These are phyloP conservation scores for Rhagophthalmus giganteus DNA, from an alignment of 2,888 invertebrate species.

Conservation along the genomic window DNA sequence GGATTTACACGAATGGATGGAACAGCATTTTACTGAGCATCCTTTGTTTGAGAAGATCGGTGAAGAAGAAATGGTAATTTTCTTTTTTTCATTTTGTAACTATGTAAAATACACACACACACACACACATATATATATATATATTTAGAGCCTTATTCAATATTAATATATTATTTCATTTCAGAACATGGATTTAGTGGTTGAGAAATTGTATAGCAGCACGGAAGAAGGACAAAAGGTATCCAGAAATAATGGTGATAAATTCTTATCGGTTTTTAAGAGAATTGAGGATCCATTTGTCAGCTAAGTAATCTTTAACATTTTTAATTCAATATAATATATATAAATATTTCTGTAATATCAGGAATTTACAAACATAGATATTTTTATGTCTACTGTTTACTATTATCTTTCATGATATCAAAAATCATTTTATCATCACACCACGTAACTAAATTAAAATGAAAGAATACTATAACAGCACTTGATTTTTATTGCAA, in stretches of 20 bases:
- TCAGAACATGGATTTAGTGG: conserved; percentile 78
- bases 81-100: background rate
- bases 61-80: conserved; percentile 74
- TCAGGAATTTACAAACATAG: too few species aligned
- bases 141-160: too few species aligned
- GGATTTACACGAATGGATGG: conserved; percentile 98
- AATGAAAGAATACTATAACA: too few species aligned
- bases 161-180: conserved; percentile 19
- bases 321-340: background rate
- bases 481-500: too few species aligned
- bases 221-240: conserved; percentile 99
- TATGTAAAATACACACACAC: too few species aligned
- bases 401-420: too few species aligned
- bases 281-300: conserved; percentile 62
- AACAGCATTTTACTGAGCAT: conserved; percentile 85
- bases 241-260: conserved; percentile 89
- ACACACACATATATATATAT: too few species aligned
- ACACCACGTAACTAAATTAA: too few species aligned
- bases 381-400: too few species aligned
- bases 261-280: conserved; percentile 88
- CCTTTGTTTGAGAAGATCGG: conserved; percentile 80
- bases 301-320: background rate
- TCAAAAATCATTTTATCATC: too few species aligned
- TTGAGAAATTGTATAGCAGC: conserved; percentile 87
- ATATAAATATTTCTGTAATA: too few species aligned